Evolutionary conservation across 2,113 vertebrate species (phyloP).

Genomic region (Ceuthmochares aereus): DNA sequence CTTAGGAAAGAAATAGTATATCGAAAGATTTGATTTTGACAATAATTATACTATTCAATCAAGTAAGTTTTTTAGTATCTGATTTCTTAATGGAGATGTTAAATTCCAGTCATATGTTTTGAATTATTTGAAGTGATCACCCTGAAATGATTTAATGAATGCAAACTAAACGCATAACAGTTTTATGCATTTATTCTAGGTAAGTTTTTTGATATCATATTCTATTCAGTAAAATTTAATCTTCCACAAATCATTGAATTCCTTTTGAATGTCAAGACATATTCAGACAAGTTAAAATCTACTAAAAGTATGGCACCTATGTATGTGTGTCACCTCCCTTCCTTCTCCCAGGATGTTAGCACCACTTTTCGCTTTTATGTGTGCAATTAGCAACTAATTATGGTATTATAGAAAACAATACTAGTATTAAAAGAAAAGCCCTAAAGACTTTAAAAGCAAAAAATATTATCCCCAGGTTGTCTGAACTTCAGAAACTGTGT

Average conservation of each 20-base stretch:
- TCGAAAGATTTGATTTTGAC: neutral
- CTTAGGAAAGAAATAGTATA: neutral
- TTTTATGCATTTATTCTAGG: neutral
- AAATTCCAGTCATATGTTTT: neutral
- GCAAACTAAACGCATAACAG: neutral
- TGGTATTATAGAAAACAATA: neutral
- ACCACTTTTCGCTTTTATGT: neutral
- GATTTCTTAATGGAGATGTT: neutral
- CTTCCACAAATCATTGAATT: neutral
- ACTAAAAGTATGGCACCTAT: neutral
- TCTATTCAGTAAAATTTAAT: neutral
- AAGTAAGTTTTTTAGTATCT: neutral
- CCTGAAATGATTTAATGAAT: neutral
- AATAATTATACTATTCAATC: neutral
- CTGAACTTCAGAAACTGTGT: neutral
- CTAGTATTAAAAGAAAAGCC: neutral
- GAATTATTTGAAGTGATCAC: neutral
- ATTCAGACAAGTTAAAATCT: neutral
- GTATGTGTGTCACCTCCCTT: neutral
- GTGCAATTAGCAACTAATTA: neutral
- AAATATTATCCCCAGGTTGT: neutral
- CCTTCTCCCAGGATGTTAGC: rapidly evolving
- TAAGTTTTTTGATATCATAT: neutral
- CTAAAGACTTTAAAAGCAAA: neutral
- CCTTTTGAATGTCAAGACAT: neutral